Conservation (phyloP, 2,888 invertebrate species). For the Macrosoma leucophasiata region DNA sequence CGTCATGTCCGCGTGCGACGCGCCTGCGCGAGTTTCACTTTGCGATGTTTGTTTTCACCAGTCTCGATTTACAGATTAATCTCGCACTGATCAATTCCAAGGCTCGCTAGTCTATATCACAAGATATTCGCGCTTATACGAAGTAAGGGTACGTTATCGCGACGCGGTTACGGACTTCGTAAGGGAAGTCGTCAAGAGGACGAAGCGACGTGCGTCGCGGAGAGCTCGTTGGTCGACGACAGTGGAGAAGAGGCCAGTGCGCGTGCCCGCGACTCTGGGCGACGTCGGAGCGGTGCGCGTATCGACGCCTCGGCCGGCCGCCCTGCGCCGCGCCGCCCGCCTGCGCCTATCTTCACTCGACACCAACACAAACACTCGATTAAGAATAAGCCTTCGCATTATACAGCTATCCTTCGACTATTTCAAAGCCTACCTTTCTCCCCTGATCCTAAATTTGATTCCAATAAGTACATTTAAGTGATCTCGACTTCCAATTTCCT, state of each 20-base stretch:
- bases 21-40: conserved; percentile 65
- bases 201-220: conserved; percentile 43
- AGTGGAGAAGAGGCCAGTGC: conserved; percentile 48
- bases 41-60: conserved; percentile 70
- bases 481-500: conserved; percentile 30
- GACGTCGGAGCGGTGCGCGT: conserved; percentile 58
- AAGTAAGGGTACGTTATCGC: conserved; percentile 21
- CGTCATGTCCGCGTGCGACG: conserved; percentile 61
- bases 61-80: conserved; percentile 33
- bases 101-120: too few relatives aligned
- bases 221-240: conserved; percentile 37
- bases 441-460: conserved; percentile 42
- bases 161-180: conserved; percentile 34
- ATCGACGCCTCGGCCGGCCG: conserved; percentile 44
- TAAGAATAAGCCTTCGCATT: conserved; percentile 41
- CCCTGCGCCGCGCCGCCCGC: conserved; percentile 36
- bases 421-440: conserved; percentile 33
- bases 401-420: conserved; percentile 9
- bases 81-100: too few relatives aligned
- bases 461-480: conserved; percentile 37
- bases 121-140: too few relatives aligned
- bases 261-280: conserved; percentile 44
- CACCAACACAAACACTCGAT: conserved; percentile 55
- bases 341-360: conserved; percentile 48
- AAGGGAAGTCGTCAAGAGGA: conserved; percentile 40